Conservation (phyloP, 2,113 vertebrate species). For the Lanius collurio region DNA sequence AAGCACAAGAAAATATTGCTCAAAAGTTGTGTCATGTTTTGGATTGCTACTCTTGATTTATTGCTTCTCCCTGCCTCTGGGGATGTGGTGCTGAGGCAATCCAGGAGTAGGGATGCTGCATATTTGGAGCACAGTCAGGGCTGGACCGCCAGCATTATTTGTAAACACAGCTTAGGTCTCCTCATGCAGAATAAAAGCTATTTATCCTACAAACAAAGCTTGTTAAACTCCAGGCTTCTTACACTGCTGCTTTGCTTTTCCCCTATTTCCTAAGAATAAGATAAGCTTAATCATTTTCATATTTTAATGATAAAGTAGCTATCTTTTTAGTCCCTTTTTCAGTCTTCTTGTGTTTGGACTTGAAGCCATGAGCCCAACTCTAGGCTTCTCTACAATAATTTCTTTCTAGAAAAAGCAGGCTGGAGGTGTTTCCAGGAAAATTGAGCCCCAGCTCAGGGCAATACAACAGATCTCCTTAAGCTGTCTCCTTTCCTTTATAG, state of each 20-base stretch:
- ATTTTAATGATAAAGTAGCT: constrained; percentile 24
- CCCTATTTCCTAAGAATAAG: neutral
- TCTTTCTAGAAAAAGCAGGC: neutral
- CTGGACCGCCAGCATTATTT: constrained; percentile 40
- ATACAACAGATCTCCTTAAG: neutral
- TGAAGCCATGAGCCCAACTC: neutral
- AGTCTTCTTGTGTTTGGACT: neutral
- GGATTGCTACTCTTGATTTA: constrained; percentile 55
- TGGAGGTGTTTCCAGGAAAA: neutral
- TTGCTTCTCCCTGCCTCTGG: constrained; percentile 39
- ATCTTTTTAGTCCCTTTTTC: neutral
- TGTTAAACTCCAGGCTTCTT: neutral
- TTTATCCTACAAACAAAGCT: neutral
- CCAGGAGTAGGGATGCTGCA: constrained; percentile 40
- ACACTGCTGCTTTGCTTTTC: neutral
- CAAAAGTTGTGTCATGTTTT: constrained; percentile 60
- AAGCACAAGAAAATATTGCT: constrained; percentile 56
- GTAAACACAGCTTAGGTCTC: constrained; percentile 43
- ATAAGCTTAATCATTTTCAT: constrained; percentile 27
- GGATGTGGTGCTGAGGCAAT: constrained; percentile 33
- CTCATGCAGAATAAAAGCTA: constrained; percentile 11
- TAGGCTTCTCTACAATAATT: neutral
- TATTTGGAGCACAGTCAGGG: constrained; percentile 24
- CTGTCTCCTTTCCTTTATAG: neutral
- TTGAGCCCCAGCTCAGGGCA: neutral